Evolutionary conservation across 2,113 vertebrate species (phyloP).

Genomic region (Gallinago undulata): DNA sequence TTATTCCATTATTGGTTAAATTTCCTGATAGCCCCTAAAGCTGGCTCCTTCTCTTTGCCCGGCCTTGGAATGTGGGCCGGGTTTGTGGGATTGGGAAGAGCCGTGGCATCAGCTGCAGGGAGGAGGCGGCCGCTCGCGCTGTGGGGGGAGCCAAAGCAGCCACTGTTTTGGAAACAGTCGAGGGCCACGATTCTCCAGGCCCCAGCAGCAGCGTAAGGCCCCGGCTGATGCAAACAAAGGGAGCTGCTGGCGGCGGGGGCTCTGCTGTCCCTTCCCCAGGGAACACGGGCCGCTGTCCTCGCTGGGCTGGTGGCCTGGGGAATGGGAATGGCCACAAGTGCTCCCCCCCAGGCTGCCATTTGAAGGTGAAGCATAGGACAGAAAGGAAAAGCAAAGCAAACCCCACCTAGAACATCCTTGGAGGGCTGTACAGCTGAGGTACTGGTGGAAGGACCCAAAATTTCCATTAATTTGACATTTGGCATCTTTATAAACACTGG

Average conservation of each 20-base stretch:
- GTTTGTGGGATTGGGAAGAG: background rate
- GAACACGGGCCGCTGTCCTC: background rate
- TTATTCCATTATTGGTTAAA: background rate
- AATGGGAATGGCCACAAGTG: background rate
- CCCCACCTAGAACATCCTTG: too few species aligned
- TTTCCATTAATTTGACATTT: background rate
- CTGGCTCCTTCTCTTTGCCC: background rate
- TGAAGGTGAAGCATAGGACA: background rate
- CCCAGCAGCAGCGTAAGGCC: background rate
- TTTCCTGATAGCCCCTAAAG: background rate
- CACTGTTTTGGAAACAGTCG: background rate
- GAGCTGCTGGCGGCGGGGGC: background rate
- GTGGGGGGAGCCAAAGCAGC: background rate
- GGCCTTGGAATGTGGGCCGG: background rate
- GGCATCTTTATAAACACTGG: background rate
- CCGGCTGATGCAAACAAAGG: background rate
- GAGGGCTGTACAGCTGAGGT: background rate
- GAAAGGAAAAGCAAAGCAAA: background rate
- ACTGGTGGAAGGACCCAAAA: background rate
- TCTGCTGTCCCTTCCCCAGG: background rate
- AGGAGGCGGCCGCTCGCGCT: background rate
- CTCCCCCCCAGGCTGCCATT: background rate
- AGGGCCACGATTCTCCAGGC: background rate
- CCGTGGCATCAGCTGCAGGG: background rate
- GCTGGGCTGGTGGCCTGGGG: background rate